phyloP scores from a whole-genome alignment of 2,888 invertebrate species.

The Lamellibrachia columna region DNA sequence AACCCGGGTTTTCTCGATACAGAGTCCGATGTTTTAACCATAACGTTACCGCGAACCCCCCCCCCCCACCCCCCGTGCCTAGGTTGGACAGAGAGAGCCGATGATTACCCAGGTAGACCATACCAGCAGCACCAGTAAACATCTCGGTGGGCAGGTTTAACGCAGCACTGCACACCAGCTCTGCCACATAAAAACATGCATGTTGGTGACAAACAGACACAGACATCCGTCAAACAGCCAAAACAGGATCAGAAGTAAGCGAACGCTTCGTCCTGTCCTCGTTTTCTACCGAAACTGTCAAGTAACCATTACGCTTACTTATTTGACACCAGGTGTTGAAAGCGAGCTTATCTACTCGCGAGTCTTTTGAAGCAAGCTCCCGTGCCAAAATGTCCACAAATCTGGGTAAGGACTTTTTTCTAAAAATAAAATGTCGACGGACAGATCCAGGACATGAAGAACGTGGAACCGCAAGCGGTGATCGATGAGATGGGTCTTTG shows the following conservation, averaged over 20 bases:
- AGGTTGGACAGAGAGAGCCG: background rate
- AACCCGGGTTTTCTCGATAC: no score
- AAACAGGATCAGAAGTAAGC: background rate
- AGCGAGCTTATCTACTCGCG: background rate
- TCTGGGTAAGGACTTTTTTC: background rate
- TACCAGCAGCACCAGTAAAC: background rate
- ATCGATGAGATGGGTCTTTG: no score
- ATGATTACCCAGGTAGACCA: background rate
- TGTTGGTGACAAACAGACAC: background rate
- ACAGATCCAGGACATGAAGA: background rate
- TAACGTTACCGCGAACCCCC: no score
- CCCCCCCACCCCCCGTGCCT: background rate
- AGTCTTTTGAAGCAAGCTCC: background rate
- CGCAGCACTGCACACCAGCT: background rate
- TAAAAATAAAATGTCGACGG: background rate
- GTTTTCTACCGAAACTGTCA: background rate
- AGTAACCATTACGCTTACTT: background rate
- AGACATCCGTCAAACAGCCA: background rate
- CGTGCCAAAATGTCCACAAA: background rate
- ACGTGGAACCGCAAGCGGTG: background rate
- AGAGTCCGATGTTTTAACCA: no score
- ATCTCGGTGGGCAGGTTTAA: background rate
- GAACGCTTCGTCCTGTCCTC: background rate
- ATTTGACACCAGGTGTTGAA: background rate
- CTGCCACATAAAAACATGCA: background rate